A percentile compares a stretch with the other conserved stretches of the same genome.
phyloP scores from a whole-genome alignment of 1,140 invertebrate species.

The Fopius arisanus region DNA sequence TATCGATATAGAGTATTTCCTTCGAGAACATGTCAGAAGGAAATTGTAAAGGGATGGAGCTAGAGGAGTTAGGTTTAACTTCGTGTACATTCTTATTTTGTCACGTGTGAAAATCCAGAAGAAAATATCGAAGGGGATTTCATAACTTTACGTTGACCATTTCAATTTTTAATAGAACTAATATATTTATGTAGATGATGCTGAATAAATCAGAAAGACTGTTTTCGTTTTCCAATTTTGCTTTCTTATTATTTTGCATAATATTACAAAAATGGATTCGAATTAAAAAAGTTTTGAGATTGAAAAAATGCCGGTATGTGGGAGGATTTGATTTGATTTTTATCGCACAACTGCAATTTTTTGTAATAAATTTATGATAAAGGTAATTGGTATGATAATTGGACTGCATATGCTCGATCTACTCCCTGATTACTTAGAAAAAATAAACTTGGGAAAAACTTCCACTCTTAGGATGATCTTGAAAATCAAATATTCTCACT shows the following conservation, averaged over 20 bases:
- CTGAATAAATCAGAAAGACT: constrained; percentile 53
- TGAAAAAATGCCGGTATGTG: neutral
- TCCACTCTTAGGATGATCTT: neutral
- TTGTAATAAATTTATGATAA: neutral
- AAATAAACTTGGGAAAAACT: neutral
- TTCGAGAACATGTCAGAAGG: neutral
- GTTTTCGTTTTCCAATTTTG: constrained; percentile 42
- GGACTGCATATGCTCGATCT: neutral
- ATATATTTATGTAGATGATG: constrained; percentile 53
- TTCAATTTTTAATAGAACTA: constrained; percentile 50
- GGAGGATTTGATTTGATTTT: neutral
- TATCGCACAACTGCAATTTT: neutral
- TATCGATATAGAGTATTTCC: neutral
- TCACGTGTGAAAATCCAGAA: neutral
- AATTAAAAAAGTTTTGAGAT: too few relatives aligned
- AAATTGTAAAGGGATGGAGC: neutral
- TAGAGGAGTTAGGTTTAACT: constrained; percentile 42
- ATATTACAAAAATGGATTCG: too few relatives aligned
- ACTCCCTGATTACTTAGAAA: neutral
- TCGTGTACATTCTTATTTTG: constrained; percentile 50
- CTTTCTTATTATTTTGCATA: neutral
- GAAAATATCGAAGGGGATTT: neutral
- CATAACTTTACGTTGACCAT: constrained; percentile 43
- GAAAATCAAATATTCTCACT: neutral
- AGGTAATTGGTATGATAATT: neutral